Evolutionary conservation across 2,888 invertebrate species (phyloP), one percentile per base, ranked within the genome.

Genomic region (Rhagonycha lutea): DNA sequence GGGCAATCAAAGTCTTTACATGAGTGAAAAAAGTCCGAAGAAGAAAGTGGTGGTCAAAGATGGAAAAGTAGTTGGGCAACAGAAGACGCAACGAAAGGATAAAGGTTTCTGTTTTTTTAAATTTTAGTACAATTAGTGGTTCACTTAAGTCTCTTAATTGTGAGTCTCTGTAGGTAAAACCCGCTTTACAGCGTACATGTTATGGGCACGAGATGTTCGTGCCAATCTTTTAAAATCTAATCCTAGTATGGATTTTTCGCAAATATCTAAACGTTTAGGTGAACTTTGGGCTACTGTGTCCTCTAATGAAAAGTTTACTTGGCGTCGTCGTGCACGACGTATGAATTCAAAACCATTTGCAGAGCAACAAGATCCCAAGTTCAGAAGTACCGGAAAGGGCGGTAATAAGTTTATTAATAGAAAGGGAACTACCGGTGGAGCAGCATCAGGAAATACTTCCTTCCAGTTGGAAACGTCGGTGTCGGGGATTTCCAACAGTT

Each of bases 251-350:
- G 95, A 96, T 89, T 96, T 96, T 88, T 92, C 94, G 0, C 92
- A 93, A 73, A 93, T 96, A 78, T 96, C 96, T 63, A 94, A 95
- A 83, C 91, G 95, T 10, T 90, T 97, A 11, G 96, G 96, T 60
- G 96, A 97, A 86, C 91, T 97, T 87, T 97, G 97, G 97, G 93
- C 95, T 29, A 94, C 94, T 82, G 94, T 96, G 69, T 90, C 91
- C n/a, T 89, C 89, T 78, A 87, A 88, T 80, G 88, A 94, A 83
- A 92, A 94, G 28, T 93, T 91, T 81, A 89, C 92, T 75, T 96
- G 96, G 96, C 93, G 94, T 80, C 91, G 95, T 28, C 94, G 94
- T 80, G 96, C 96, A 0, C 95, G 96, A 86, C 90, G 94, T 69
- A 77, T 82, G 68, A 83, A 83, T 78, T 81, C 81, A 79, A 82